Percentiles rank a stretch among this genome's conserved stretches.
Evolutionary conservation across 1,140 invertebrate species (phyloP).

Genomic region (Vollenhovia emeryi): DNA sequence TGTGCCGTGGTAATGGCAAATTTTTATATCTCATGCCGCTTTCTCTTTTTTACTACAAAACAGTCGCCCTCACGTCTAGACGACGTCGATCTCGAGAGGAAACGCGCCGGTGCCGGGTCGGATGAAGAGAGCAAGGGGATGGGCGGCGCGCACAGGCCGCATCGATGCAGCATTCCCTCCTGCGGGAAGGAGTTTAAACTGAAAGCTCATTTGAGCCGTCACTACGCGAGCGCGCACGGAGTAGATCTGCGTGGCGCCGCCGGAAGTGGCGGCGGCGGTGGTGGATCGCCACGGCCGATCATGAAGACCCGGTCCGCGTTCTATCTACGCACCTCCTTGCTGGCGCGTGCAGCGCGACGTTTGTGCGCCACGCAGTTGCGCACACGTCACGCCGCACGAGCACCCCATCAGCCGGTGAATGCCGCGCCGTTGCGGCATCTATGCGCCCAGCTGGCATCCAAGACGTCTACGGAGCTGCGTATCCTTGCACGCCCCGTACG

Average conservation of each 20-base stretch:
- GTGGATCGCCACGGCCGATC: slow-evolving; percentile 94
- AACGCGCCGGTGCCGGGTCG: slow-evolving; percentile 80
- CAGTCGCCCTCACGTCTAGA: slow-evolving; percentile 86
- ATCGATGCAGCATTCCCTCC: slow-evolving; percentile 94
- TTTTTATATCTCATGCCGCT: neutral
- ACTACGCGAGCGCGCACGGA: slow-evolving; percentile 96
- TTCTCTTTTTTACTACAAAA: neutral
- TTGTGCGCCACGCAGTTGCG: slow-evolving; percentile 94
- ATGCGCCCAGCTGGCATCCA: slow-evolving; percentile 91
- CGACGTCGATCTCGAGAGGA: slow-evolving; percentile 85
- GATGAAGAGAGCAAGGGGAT: slow-evolving; percentile 85
- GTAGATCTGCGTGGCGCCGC: slow-evolving; percentile 85
- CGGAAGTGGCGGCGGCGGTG: slow-evolving; percentile 74
- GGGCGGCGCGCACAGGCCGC: slow-evolving; percentile 90
- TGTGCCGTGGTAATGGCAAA: neutral
- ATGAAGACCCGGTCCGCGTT: slow-evolving; percentile 99
- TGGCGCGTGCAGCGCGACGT: slow-evolving; percentile 94
- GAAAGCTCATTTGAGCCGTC: slow-evolving; percentile 95
- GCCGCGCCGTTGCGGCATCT: slow-evolving; percentile 85
- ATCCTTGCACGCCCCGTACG: slow-evolving; percentile 91
- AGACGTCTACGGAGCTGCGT: slow-evolving; percentile 91
- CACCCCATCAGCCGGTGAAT: slow-evolving; percentile 92
- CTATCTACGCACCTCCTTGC: slow-evolving; percentile 95
- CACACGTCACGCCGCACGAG: slow-evolving; percentile 93
- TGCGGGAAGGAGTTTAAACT: slow-evolving; percentile 98